Evolutionary conservation across 2,113 vertebrate species (phyloP).

Genomic region (Pseudopodoces humilis): DNA sequence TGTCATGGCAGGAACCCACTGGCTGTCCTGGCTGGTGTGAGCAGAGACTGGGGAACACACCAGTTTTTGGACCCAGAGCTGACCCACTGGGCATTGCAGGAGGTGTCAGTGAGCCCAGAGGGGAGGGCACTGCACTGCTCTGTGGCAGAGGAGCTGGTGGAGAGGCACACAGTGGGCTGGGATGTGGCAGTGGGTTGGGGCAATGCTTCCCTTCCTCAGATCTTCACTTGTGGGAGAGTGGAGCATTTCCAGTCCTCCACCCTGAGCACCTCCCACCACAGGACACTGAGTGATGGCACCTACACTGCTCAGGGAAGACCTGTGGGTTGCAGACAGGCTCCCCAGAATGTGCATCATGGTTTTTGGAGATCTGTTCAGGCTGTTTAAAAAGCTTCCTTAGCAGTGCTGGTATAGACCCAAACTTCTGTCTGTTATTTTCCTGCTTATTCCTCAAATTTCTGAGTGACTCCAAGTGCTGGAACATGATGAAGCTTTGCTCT

Average conservation of each 20-base stretch:
- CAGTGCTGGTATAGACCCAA: not conserved
- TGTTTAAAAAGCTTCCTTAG: not conserved
- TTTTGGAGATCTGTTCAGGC: not conserved
- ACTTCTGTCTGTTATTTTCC: not conserved
- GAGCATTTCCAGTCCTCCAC: not conserved
- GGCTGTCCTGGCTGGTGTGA: not conserved
- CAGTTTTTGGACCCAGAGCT: not conserved
- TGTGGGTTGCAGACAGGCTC: accelerated
- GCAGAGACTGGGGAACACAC: not conserved
- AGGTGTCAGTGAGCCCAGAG: not conserved
- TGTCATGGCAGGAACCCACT: accelerated
- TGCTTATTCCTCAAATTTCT: not conserved
- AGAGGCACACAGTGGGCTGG: not conserved
- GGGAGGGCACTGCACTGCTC: not conserved
- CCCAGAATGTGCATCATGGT: not conserved
- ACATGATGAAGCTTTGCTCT: not conserved
- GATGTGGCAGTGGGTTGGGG: not conserved
- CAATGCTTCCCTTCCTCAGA: not conserved
- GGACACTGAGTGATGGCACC: not conserved
- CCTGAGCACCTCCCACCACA: not conserved
- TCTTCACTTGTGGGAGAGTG: accelerated
- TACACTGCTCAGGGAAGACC: accelerated
- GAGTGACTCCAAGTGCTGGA: not conserved
- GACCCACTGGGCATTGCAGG: not conserved
- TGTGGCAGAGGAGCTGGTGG: not conserved